Percentiles rank a stretch among this genome's conserved stretches.
Evolutionary conservation across 2,797 vertebrate species (phyloP).

Genomic region (Orestias chungarensis): DNA sequence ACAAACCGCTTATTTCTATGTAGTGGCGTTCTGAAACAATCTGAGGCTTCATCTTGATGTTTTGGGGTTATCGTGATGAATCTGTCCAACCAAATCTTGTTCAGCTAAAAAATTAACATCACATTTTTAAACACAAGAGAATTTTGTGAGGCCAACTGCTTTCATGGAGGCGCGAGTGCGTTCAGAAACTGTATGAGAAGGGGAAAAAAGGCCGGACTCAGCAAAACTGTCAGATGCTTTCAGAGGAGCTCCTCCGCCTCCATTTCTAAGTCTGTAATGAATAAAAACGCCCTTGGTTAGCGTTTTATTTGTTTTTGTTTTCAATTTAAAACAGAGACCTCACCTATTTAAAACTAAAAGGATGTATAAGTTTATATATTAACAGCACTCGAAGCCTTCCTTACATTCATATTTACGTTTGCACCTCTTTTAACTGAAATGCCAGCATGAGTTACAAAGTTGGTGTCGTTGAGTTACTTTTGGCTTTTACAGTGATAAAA

Average conservation of each 20-base stretch:
- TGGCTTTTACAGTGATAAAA: conserved; percentile 48
- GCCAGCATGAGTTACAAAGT: conserved; percentile 50
- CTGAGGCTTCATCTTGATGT: conserved; percentile 17
- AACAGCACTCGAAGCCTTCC: too few relatives aligned
- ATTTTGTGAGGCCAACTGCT: conserved; percentile 43
- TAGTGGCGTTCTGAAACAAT: conserved; percentile 23
- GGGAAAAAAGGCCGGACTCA: conserved; percentile 60
- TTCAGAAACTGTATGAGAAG: conserved; percentile 33
- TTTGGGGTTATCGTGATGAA: conserved; percentile 16
- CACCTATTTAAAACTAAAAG: too few relatives aligned
- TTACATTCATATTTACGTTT: conserved; percentile 49
- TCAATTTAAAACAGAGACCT: conserved; percentile 23
- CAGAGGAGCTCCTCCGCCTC: conserved; percentile 44
- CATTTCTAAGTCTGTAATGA: conserved; percentile 37
- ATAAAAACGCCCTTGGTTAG: conserved; percentile 25
- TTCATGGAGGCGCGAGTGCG: conserved; percentile 42
- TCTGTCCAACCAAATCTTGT: conserved; percentile 25
- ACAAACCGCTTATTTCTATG: conserved; percentile 6
- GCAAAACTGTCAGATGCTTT: conserved; percentile 57
- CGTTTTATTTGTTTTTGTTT: conserved; percentile 17
- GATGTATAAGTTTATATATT: too few relatives aligned
- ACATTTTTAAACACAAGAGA: conserved; percentile 47
- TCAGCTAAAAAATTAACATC: conserved; percentile 27
- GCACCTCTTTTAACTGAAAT: conserved; percentile 71
- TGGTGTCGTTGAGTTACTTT: conserved; percentile 37